Percentiles rank a stretch among this genome's conserved stretches.
phyloP scores from a whole-genome alignment of 2,797 vertebrate genomes.

The Gymnothorax javanicus region DNA sequence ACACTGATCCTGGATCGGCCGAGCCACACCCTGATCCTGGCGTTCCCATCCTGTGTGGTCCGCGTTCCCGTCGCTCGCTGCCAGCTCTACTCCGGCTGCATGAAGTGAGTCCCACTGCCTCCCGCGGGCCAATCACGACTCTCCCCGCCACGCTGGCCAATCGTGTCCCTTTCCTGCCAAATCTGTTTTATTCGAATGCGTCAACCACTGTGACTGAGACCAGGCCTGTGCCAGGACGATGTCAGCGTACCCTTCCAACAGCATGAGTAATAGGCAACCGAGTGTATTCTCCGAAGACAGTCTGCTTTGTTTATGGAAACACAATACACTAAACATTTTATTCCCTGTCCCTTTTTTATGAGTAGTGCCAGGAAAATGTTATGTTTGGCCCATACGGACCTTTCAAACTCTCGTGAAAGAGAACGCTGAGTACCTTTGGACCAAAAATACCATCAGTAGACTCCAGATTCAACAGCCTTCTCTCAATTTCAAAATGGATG shows the following conservation, averaged over 20 bases:
- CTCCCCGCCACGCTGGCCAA: neutral
- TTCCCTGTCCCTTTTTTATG: neutral
- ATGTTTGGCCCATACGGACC: neutral
- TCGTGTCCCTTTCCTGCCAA: neutral
- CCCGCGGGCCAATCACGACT: neutral
- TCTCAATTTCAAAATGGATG: neutral
- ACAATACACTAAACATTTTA: neutral
- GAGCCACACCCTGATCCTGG: conserved; percentile 83
- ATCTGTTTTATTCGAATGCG: neutral
- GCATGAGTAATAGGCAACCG: neutral
- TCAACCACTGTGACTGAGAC: neutral
- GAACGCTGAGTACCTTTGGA: neutral
- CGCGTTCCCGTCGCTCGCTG: conserved; percentile 88
- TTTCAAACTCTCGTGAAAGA: neutral
- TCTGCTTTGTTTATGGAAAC: neutral
- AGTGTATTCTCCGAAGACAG: neutral
- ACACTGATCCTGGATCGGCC: conserved; percentile 84
- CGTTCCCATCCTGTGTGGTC: conserved; percentile 89
- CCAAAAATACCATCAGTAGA: neutral
- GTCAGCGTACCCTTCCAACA: neutral
- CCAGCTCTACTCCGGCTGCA: conserved; percentile 90
- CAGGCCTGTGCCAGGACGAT: neutral
- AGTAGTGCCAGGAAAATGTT: neutral
- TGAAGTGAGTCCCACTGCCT: conserved; percentile 82
- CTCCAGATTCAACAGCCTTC: neutral